Base-by-base conservation (phyloP, 2,797 vertebrate species). In the Hippocampus kuda region DNA sequence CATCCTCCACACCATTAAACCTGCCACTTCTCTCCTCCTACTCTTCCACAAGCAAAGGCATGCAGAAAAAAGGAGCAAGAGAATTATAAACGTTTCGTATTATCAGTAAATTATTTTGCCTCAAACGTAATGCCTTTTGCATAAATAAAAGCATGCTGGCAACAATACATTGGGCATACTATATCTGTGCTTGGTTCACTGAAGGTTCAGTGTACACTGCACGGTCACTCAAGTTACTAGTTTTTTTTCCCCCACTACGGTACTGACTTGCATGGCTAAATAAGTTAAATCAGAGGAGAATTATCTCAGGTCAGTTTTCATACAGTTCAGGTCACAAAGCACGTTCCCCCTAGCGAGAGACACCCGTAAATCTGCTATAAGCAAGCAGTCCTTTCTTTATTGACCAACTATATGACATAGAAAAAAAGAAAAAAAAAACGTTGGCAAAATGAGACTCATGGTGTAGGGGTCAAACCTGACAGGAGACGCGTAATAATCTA, bases 1-100 rank as follows among this genome's bases (percentile, higher is more conserved):
- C 59, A 60, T 60, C 59, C 59, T 60, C 27, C 59, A 60, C 59
- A 10, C 27, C 18, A 34, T 60, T 60, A 60, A 60, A 34, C 56
- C 24, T 15, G 26, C 13, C 26, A 15, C 13, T 57, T 20, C 27
- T 34, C 59, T 60, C 24, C 56, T 57, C 56, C 11, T 56, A 24
- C 53, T 59, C 26, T 59, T 59, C 13, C 26, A 59, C 56, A 59
- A 59, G 13, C 44, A 46, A 46, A 13, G 26, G 26, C 24, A 59
- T 27, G 15, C 26, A 13, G 56, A 30, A 18, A 30, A 18, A 60
- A 60, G 26, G 27, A 60, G 27, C 18, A 10, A 18, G 30, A 60
- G 30, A 34, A 60, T 34, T 60, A 30, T 60, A 20, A 7, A 34
- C 6, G 30, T 34, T 60, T 9, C 1, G 18, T 18, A 60, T 60